Conservation (phyloP, 1,140 invertebrate species). For the Euschistus heros region DNA sequence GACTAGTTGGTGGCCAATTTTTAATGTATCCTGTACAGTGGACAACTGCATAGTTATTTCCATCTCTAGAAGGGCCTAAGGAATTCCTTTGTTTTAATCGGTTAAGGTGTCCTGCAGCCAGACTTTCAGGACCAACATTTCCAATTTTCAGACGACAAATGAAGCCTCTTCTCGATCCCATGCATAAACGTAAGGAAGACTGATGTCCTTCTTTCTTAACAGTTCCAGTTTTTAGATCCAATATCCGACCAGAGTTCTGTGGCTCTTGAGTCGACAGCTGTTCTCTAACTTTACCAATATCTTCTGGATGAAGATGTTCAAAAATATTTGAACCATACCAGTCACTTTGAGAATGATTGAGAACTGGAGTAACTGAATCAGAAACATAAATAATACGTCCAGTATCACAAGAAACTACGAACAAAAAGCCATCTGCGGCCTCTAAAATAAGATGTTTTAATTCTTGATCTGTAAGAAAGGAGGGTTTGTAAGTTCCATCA, state of each 20-base stretch:
- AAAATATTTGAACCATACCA: conserved; percentile 94
- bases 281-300: conserved; percentile 95
- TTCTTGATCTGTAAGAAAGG: conserved; percentile 97
- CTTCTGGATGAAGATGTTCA: conserved; percentile 95
- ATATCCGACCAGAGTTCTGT: conserved; percentile 87
- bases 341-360: conserved; percentile 91
- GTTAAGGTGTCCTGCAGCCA: conserved; percentile 70
- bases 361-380: conserved; percentile 92
- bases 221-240: conserved; percentile 96
- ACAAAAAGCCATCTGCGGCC: conserved; percentile 98
- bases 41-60: conserved; percentile 93
- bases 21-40: conserved; percentile 99
- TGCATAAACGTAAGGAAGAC: conserved; percentile 91
- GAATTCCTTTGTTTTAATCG: conserved; percentile 84
- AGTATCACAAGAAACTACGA: conserved; percentile 96
- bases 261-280: conserved; percentile 94
- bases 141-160: conserved; percentile 98
- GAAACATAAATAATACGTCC: conserved; percentile 97
- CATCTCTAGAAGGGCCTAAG: conserved; percentile 83
- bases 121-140: conserved; percentile 60
- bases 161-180: conserved; percentile 95
- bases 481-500: conserved; percentile 94
- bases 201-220: conserved; percentile 98
- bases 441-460: conserved; percentile 97
- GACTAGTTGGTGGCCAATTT: conserved; percentile 94